Evolutionary conservation across 2,797 vertebrate genomes (phyloP), one percentile per base, ranked within the genome.

Genomic region (Acipenser transmontanus): DNA sequence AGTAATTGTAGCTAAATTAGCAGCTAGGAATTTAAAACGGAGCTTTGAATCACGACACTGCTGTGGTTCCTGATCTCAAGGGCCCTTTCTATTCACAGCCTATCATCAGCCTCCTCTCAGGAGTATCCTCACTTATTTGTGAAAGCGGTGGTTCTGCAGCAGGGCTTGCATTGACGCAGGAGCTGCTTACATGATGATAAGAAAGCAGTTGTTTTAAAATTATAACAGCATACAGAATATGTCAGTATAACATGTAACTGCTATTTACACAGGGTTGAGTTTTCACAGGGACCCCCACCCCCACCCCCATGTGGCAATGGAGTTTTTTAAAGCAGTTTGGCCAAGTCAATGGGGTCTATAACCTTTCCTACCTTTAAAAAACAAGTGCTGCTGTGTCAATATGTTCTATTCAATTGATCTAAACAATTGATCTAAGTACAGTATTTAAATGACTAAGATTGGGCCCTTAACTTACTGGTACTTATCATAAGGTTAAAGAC

Each of bases 21-120:
- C 61, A 62, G 50, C 14, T 47, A 56, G 49, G 47, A 68, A 68
- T 52, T 61, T 52, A 48, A 61, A 65, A 59, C 64, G 51, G 50
- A 65, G 63, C 63, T 47, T 54, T n/a, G 64, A 20, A 65, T 64
- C 48, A 54, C 11, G 56, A 50, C 57, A 13, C 6, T 56, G 13
- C 56, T 11, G 8, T 8, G 63, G 14, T 47, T 49, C 56, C n/a
- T 10, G 47, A 7, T 64, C 49, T 49, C 49, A 60, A 48, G 49
- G 63, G 14, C 57, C 52, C 59, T 9, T 34, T 13, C 8, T 12
- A 14, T 63, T 57, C 51, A 49, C 63, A 50, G 13, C 13, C 47
- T 65, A 49, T 61, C 68, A 64, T 61, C 49, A 56, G n/a, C 56
- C 63, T 12, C 52, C 20, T 17, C 49, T 61, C 63, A 57, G 56